phyloP scores from a whole-genome alignment of 2,888 invertebrate species.

The Pemphredon lugubris region DNA sequence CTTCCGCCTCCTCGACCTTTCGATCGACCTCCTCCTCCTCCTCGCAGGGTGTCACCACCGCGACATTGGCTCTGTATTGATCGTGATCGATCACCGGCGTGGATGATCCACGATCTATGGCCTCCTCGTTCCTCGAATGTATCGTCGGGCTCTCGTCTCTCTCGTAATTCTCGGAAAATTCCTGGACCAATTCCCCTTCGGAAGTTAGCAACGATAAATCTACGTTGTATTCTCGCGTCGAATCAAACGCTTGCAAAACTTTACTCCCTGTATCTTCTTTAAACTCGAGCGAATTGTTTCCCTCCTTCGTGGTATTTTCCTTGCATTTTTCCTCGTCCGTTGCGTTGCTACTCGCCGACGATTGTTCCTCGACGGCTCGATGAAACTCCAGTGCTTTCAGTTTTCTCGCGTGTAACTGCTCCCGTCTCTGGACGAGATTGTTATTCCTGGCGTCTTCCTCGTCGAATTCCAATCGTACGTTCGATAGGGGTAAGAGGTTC shows the following conservation, averaged over 20 bases:
- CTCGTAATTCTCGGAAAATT: slow-evolving; percentile 10
- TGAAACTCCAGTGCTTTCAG: slow-evolving; percentile 34
- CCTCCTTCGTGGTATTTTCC: slow-evolving; percentile 40
- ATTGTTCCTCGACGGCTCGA: slow-evolving; percentile 17
- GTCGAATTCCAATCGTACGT: slow-evolving; percentile 75
- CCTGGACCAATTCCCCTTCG: not conserved
- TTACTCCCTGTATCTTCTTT: not conserved
- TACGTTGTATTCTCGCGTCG: not conserved
- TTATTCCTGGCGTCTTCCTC: slow-evolving; percentile 62
- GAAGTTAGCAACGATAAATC: slow-evolving; percentile 5
- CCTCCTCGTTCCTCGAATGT: not conserved
- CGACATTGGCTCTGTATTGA: slow-evolving; percentile 48
- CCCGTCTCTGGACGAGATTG: slow-evolving; percentile 4
- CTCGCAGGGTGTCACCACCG: slow-evolving; percentile 39
- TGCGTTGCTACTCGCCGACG: slow-evolving; percentile 54
- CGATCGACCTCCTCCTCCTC: slow-evolving; percentile 32
- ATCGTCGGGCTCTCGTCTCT: slow-evolving; percentile 15
- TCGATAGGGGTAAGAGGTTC: slow-evolving; percentile 77
- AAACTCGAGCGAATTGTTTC: slow-evolving; percentile 20
- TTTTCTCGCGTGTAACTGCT: not conserved
- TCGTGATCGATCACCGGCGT: slow-evolving; percentile 10
- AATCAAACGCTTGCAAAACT: not conserved
- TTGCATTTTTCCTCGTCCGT: slow-evolving; percentile 72
- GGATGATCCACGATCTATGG: slow-evolving; percentile 9
- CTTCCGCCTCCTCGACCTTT: slow-evolving; percentile 71